phyloP scores from a whole-genome alignment of 2,888 invertebrate genomes.

The Heliconius erato region DNA sequence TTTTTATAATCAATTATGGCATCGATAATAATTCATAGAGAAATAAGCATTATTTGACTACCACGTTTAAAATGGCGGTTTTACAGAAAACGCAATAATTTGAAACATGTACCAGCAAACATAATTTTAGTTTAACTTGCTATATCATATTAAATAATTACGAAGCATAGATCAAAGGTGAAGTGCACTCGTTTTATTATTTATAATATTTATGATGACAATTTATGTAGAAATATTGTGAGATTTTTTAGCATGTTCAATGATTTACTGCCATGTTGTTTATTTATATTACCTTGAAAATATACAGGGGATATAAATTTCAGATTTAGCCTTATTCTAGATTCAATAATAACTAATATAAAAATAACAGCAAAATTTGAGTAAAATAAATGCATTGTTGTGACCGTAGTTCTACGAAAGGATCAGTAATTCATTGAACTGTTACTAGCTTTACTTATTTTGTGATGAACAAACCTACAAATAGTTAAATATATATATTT shows the following conservation, averaged over 20 bases:
- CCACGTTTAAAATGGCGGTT: background rate
- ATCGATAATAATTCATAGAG: background rate
- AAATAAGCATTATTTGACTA: background rate
- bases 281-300: background rate
- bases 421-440: background rate
- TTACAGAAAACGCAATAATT: background rate
- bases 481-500: conserved; percentile 17
- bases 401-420: conserved; percentile 33
- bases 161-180: background rate
- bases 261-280: background rate
- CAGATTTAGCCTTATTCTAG: conserved; percentile 9
- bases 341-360: conserved; percentile 13
- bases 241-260: conserved; percentile 4
- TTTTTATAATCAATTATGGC: background rate
- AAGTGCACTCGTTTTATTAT: conserved; percentile 3
- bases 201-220: conserved; percentile 6
- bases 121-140: background rate
- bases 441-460: background rate
- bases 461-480: conserved; percentile 24
- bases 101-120: background rate
- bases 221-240: conserved; percentile 9
- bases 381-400: conserved; percentile 48
- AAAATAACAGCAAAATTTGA: conserved; percentile 25
- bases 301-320: background rate
- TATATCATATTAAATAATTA: conserved; percentile 13